Percentiles rank a stretch among this genome's conserved stretches.
Evolutionary conservation across 1,140 invertebrate genomes (phyloP).

Genomic region (Drosophila murphyi): DNA sequence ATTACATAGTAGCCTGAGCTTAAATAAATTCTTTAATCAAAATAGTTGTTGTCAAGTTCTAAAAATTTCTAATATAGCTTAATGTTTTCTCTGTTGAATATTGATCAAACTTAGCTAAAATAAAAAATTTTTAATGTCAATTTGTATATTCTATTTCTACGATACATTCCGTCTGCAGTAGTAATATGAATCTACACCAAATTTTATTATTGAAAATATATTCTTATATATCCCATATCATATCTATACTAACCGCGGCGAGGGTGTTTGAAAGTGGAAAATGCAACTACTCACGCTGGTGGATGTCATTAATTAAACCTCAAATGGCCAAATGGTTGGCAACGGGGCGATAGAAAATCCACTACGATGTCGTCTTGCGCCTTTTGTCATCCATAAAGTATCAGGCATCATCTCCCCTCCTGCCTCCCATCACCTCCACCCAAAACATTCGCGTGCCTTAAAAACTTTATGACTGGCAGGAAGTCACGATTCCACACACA

Average conservation of each 20-base stretch:
- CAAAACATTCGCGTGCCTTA: conserved; percentile 21
- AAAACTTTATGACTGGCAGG: conserved; percentile 71
- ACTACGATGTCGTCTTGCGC: conserved; percentile 56
- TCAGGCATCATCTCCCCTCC: conserved; percentile 20
- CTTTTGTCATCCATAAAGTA: conserved; percentile 75
- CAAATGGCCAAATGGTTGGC: conserved; percentile 64
- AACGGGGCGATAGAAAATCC: conserved; percentile 38
- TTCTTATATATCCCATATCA: neutral
- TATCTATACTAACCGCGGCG: neutral
- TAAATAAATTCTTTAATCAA: too few relatives aligned
- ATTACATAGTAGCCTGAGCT: too few relatives aligned
- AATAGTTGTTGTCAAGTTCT: too few relatives aligned
- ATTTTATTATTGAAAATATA: neutral
- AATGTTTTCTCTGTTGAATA: too few relatives aligned
- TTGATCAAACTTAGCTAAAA: too few relatives aligned
- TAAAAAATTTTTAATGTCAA: too few relatives aligned
- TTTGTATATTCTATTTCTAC: too few relatives aligned
- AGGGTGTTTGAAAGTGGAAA: neutral
- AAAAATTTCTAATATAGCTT: too few relatives aligned
- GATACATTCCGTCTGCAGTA: too few relatives aligned
- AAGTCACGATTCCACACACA: conserved; percentile 72
- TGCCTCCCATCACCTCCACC: conserved; percentile 6
- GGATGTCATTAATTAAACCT: conserved; percentile 79
- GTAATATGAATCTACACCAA: too few relatives aligned
- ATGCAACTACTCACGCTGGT: conserved; percentile 24